Evolutionary conservation across 2,113 vertebrate species (phyloP), one percentile per base, ranked within the genome.

Genomic region (Ardeotis arabs): DNA sequence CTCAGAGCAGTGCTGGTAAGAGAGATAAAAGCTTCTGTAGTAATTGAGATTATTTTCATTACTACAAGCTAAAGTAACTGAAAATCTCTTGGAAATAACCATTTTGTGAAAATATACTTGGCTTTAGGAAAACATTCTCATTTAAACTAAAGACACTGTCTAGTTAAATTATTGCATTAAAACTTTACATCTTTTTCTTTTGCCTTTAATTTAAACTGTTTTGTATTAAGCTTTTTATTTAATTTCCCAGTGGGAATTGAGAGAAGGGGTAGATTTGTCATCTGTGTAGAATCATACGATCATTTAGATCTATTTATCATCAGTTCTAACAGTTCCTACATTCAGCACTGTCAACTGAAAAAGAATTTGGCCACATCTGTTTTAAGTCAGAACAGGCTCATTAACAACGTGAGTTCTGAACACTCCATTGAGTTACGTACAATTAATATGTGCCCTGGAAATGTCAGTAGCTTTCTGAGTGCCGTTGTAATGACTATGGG

Each of bases 41-140:
- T 90, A 87, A 87, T 49, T 87, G 69, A 91, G 66, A 75, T 41
- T 82, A 55, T 89, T 87, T 92, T 75, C 63, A 52, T 91, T 94
- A 68, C 70, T 45, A 63, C 53, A 73, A 74, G 55, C 68, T 56
- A 55, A 59, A 90, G 78, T 63, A 49, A 50, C 13, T 52, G 62
- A 78, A 66, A 74, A 92, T 89, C n/a, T 85, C 18, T 47, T 79
- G 45, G 29, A 69, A 93, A 66, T 84, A 39, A 6, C 25, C 25
- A 21, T 37, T 56, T 91, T 9, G 10, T 87, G 70, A 78, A 92
- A 94, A 50, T 37, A 27, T 87, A 52, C 81, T 73, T 84, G 44
- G 27, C 59, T 96, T 84, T 77, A 33, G 68, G 68, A 56, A 90
- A 55, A 53, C 75, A 87, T 59, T 92, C 53, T 70, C 67, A 70